Percentiles rank a stretch among this genome's conserved stretches.
These are phyloP conservation scores for Oryctes rhinoceros DNA, from an alignment of 1,140 invertebrate species.

Conservation along the genomic window DNA sequence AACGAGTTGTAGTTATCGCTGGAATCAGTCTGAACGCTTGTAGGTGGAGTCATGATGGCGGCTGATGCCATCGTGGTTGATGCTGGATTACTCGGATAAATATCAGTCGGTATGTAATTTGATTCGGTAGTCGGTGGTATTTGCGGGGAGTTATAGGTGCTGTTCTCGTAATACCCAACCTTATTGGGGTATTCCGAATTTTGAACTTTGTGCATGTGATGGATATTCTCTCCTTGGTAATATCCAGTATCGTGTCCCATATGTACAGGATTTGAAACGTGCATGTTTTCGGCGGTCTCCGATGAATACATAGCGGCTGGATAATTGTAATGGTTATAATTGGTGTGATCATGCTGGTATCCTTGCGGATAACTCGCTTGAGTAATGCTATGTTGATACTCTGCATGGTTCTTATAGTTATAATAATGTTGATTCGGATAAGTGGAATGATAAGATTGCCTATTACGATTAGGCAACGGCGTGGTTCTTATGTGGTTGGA, in stretches of 20 bases:
- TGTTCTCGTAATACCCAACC: constrained; percentile 57
- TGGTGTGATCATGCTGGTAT: constrained; percentile 52
- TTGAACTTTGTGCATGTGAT: constrained; percentile 54
- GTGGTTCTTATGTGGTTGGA: constrained; percentile 38
- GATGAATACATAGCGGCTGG: constrained; percentile 52
- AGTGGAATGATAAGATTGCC: constrained; percentile 59
- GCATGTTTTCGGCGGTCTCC: constrained; percentile 52
- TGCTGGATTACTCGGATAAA: constrained; percentile 49
- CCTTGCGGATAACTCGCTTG: constrained; percentile 56
- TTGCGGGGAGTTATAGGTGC: constrained; percentile 51
- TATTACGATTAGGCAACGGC: constrained; percentile 48
- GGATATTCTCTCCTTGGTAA: constrained; percentile 53
- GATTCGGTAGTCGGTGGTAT: constrained; percentile 56
- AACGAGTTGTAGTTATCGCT: constrained; percentile 73
- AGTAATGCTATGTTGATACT: constrained; percentile 59
- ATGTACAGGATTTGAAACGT: constrained; percentile 50
- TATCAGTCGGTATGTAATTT: constrained; percentile 56
- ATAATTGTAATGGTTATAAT: constrained; percentile 57
- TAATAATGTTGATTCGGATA: constrained; percentile 60
- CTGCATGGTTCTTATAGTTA: constrained; percentile 60
- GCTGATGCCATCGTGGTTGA: constrained; percentile 52
- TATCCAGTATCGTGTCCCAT: constrained; percentile 55
- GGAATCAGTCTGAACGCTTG: constrained; percentile 66
- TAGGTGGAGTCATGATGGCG: constrained; percentile 67
- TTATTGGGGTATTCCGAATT: constrained; percentile 51